Evolutionary conservation across 1,140 invertebrate species (phyloP), one percentile per base, ranked within the genome.

Genomic region (Agrypnia vestita): DNA sequence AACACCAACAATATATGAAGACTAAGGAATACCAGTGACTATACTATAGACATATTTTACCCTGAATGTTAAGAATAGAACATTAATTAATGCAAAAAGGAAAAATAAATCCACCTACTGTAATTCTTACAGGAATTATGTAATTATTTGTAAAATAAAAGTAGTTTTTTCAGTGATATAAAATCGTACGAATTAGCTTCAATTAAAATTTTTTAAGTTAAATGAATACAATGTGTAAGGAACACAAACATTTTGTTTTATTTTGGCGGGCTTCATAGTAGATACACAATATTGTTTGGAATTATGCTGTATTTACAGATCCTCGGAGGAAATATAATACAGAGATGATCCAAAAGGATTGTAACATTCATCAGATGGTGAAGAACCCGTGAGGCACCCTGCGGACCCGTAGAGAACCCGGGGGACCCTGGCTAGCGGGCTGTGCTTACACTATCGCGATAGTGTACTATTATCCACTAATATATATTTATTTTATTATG

Each of bases 171-270:
- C 25, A 35, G 1, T 35, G 6, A 35, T 35, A 6, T 35, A 35
- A 6, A 35, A 35, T 35, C 1, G 25, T 35, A 35, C 25, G 25
- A 35, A 3, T 35, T 35, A 35, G 25, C 25, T 35, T 35, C 6
- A 35, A 35, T 51, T 4, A 15, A 51, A 13, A 3, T 51, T 4
- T 51, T 4, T 51, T 51, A 51, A 51, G 1, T 51, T 13, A 12
- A 51, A 51, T 13, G 8, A 51, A 51, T 88, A 86, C 85, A 51
- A 84, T 85, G 86, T 19, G 17, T 13, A 51, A 3, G 25, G 25
- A 35, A 35, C 25, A 35, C 6, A 35, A 35, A 35, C 25, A 12
- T 55, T 77, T 47, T 47, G 47, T 49, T n/a, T n/a, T 10, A 17
- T 59, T 59, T 77, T 8, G 59, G 17, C 25, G 12, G 19, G n/a